Evolutionary conservation across 2,797 vertebrate genomes (phyloP).

Genomic region (Spondyliosoma cantharus): DNA sequence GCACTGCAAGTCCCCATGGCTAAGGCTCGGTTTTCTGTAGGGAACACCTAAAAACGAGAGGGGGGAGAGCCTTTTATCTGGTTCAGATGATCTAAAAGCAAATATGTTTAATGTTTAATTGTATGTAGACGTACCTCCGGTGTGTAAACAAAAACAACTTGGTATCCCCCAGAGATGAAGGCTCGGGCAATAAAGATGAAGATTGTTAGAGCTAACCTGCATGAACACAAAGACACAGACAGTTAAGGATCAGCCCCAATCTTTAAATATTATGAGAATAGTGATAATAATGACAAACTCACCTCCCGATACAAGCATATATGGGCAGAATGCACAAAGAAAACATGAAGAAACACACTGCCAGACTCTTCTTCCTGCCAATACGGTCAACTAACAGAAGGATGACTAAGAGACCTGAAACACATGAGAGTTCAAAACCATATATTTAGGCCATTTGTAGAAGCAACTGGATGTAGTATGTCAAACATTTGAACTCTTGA

Average conservation of each 20-base stretch:
- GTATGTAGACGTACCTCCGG: slow-evolving; percentile 86
- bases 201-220: slow-evolving; percentile 84
- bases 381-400: slow-evolving; percentile 88
- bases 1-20: slow-evolving; percentile 90
- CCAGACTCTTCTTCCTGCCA: slow-evolving; percentile 93
- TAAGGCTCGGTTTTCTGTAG: slow-evolving; percentile 90
- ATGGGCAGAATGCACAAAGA: slow-evolving; percentile 88
- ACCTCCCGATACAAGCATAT: slow-evolving; percentile 91
- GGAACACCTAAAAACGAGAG: slow-evolving; percentile 87
- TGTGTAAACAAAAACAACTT: slow-evolving; percentile 93
- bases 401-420: slow-evolving; percentile 87
- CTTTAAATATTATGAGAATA: neutral
- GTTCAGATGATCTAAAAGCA: neutral
- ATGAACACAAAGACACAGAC: neutral
- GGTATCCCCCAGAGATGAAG: slow-evolving; percentile 91
- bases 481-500: too few species aligned
- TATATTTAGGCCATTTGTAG: neutral
- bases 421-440: slow-evolving; percentile 5
- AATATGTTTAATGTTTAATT: neutral
- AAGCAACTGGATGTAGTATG: too few species aligned
- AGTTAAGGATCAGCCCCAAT: neutral
- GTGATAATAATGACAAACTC: slow-evolving; percentile 17
- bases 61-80: neutral
- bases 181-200: slow-evolving; percentile 93
- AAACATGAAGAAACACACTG: slow-evolving; percentile 88